These are phyloP conservation scores for Rhyacophila brunnea DNA, from an alignment of 1,140 invertebrate species.

Conservation along the genomic window DNA sequence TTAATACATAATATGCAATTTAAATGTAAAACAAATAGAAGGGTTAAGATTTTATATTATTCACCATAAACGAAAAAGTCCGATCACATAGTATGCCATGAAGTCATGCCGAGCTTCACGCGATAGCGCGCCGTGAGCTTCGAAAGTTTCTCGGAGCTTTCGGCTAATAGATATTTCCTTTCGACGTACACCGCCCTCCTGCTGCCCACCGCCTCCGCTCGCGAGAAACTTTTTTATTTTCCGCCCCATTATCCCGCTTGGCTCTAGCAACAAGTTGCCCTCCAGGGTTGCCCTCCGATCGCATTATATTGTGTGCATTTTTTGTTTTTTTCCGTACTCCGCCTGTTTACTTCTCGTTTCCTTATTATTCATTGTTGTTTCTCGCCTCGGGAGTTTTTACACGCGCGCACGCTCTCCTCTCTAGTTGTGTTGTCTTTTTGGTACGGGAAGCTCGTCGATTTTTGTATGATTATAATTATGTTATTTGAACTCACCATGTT, in stretches of 20 bases:
- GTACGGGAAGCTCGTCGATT: neutral
- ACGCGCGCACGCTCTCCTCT: constrained; percentile 4
- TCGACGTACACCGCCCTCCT: neutral
- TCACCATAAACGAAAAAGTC: no score
- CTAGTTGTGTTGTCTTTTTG: constrained; percentile 10
- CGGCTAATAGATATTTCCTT: neutral
- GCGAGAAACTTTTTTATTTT: constrained; percentile 6
- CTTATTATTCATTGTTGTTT: neutral
- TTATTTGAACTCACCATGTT: no score
- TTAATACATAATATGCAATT: no score
- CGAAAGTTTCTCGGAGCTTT: no score
- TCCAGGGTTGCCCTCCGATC: neutral
- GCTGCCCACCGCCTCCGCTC: neutral
- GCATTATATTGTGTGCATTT: neutral
- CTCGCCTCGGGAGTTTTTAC: neutral
- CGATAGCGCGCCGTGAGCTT: no score
- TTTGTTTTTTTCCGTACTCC: constrained; percentile 1
- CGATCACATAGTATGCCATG: no score
- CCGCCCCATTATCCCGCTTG: constrained; percentile 9
- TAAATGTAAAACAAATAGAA: no score
- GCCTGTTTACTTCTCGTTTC: constrained; percentile 2
- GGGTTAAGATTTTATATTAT: no score
- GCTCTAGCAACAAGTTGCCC: constrained; percentile 16
- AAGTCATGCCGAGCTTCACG: no score
- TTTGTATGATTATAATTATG: neutral